A percentile compares a stretch with the other conserved stretches of the same genome.
Conservation (phyloP, 2,113 vertebrate genomes). For the Strigops habroptila region DNA sequence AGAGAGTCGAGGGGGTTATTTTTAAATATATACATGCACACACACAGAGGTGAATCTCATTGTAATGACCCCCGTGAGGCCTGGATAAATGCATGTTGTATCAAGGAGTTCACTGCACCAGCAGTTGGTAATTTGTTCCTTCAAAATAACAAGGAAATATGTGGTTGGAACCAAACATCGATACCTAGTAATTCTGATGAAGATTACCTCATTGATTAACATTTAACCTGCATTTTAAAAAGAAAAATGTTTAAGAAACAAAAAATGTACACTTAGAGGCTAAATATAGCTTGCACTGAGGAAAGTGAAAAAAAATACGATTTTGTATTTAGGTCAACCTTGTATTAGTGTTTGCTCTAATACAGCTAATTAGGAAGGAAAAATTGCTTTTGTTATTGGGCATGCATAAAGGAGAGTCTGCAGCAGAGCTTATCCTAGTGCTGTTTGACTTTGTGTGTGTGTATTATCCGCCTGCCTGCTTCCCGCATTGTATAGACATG, state of each 20-base stretch:
- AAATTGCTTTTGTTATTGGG: not conserved
- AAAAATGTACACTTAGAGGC: not conserved
- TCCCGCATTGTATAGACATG: accelerated
- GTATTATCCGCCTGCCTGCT: not conserved
- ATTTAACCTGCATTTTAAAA: slow-evolving; percentile 17
- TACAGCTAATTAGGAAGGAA: slow-evolving; percentile 17
- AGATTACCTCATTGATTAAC: slow-evolving; percentile 49
- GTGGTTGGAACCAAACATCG: not conserved
- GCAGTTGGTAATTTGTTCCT: not conserved
- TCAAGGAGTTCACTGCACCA: slow-evolving; percentile 18
- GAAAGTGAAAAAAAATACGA: not conserved
- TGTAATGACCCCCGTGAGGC: slow-evolving; percentile 11
- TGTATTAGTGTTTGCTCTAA: not conserved
- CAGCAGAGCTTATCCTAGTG: not conserved
- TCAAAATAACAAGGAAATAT: slow-evolving; percentile 46
- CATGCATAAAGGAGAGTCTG: not conserved
- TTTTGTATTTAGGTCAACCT: not conserved
- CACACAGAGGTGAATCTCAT: slow-evolving; percentile 1
- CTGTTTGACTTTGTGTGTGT: not conserved
- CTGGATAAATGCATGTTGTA: slow-evolving; percentile 38
- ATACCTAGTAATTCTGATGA: slow-evolving; percentile 27
- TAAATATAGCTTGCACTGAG: not conserved
- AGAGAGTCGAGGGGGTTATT: not conserved
- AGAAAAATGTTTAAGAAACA: not conserved
- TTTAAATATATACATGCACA: slow-evolving; percentile 17